Evolutionary conservation across 2,797 vertebrate species (phyloP), one percentile per base, ranked within the genome.

Genomic region (Lacerta bilineata): DNA sequence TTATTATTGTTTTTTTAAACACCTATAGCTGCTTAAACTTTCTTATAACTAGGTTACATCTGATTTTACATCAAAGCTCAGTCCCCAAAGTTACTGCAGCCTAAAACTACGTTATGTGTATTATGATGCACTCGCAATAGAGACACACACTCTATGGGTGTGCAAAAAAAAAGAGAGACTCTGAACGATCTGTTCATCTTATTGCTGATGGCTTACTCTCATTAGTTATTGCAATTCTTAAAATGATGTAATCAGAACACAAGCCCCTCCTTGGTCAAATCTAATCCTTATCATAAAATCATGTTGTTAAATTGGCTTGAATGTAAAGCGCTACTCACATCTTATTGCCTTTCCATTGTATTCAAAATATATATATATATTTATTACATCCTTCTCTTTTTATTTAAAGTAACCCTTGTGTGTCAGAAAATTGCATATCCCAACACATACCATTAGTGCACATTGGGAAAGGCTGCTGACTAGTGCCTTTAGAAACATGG

Each of bases 321-420:
- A 94, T 92, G 90, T 94, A 85, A 96, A 96, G 94, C 95, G 91
- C 92, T 94, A 94, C 93, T 92, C 93, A 72, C 92, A 94, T 95
- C 82, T 96, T 97, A 97, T 95, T 97, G 97, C 96, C 96, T 96
- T 94, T 95, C 91, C 85, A 36, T 92, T 94, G 91, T 92, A 94
- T 80, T 94, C 91, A 95, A 96, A 96, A 96, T 95, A 94, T 94
- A 96, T 92, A 59, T 33, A 46, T 50, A 13, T 89, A 88, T 92
- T 89, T 83, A 92, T 82, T 84, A 79, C 71, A 89, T 85, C 64
- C 78, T 59, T 76, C 77, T 85, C 50, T 75, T 90, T 82, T 77
- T 84, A 81, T 93, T 93, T 93, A 94, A 97, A 96, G 95, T 94
- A 96, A 96, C 90, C 90, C 84, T 41, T 94, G 91, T 95, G 90